A percentile compares a stretch with the other conserved stretches of the same genome.
Evolutionary conservation across 2,888 invertebrate genomes (phyloP).

Genomic region (Chymomyza caudatula): DNA sequence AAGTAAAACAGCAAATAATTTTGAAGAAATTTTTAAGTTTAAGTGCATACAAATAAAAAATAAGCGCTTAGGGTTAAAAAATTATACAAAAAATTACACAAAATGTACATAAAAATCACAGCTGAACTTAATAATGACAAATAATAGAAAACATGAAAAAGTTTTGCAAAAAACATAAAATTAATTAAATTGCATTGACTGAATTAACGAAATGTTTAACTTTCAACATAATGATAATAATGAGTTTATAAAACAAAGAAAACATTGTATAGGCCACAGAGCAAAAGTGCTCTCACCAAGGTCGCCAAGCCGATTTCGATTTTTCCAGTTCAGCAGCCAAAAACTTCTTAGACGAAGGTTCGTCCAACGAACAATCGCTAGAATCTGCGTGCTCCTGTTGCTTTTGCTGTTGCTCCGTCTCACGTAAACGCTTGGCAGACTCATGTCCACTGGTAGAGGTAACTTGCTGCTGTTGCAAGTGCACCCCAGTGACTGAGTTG

Average conservation of each 20-base stretch:
- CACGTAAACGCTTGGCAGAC: conserved; percentile 29
- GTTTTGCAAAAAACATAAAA: conserved; percentile 44
- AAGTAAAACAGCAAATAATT: neutral
- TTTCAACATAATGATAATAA: conserved; percentile 53
- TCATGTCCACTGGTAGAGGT: conserved; percentile 67
- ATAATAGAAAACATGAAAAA: conserved; percentile 22
- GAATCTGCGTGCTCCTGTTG: conserved; percentile 54
- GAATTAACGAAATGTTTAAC: conserved; percentile 43
- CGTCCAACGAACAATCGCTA: conserved; percentile 67
- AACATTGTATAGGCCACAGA: neutral
- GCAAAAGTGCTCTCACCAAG: conserved; percentile 78
- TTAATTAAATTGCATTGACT: conserved; percentile 31
- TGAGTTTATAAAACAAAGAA: conserved; percentile 3
- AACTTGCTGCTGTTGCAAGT: conserved; percentile 74
- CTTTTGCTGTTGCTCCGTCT: conserved; percentile 26
- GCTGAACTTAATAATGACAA: conserved; percentile 67
- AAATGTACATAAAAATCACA: conserved; percentile 64
- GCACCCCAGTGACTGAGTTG: conserved; percentile 55
- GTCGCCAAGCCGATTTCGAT: conserved; percentile 80
- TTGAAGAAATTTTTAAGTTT: conserved; percentile 6
- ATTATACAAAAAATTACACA: conserved; percentile 46
- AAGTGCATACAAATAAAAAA: conserved; percentile 17
- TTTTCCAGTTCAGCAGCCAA: conserved; percentile 65
- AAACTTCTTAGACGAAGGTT: conserved; percentile 64
- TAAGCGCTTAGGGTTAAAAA: conserved; percentile 6